Base-by-base conservation (phyloP, 2,113 vertebrate genomes). In the Vombatus ursinus region DNA sequence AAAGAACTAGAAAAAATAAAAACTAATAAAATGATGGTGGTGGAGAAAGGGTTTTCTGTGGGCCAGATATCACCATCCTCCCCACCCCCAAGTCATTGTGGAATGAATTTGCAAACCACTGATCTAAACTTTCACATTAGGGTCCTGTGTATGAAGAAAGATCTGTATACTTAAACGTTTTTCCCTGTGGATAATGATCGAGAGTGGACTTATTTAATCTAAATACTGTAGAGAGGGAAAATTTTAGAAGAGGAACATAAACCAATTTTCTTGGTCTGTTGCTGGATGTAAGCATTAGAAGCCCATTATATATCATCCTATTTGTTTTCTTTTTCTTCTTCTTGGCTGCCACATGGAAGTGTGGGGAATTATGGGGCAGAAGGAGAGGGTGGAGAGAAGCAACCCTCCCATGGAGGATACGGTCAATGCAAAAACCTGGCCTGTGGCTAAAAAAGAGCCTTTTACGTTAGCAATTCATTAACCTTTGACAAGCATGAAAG, bases 401-500 rank as follows among this genome's bases (percentile, higher is more conserved):
- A 90, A 96, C 91, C 26, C 52, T 3, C 28, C 89, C 16, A 48
- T 52, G 49, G 51, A 93, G 68, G 68, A 3, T 22, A 53, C 0
- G 44, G 52, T 93, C 92, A 94, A 84, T 93, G 94, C 50, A 53
- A 96, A 50, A 92, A 19, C 19, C 54, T 93, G 53, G 50, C 47
- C 44, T 48, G 90, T 5, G 91, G 91, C 51, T 97, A 95, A 96
- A 92, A 51, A 94, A 89, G 84, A 52, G 44, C 61, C 49, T 91
- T 92, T 90, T 90, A 61, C 25, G 16, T 53, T 61, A 47, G 53
- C 51, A 93, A 90, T 93, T 95, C 28, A 93, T 94, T 94, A 92
- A 94, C 90, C 12, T 96, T 93, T 93, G 92, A 95, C 50, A 95
- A 96, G 50, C 91, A 53, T 89, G 50, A 96, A 97, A 95, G 50